A percentile compares a stretch with the other conserved stretches of the same genome.
These are phyloP conservation scores for Erebia ligea DNA, from an alignment of 2,888 invertebrate species.

Conservation along the genomic window DNA sequence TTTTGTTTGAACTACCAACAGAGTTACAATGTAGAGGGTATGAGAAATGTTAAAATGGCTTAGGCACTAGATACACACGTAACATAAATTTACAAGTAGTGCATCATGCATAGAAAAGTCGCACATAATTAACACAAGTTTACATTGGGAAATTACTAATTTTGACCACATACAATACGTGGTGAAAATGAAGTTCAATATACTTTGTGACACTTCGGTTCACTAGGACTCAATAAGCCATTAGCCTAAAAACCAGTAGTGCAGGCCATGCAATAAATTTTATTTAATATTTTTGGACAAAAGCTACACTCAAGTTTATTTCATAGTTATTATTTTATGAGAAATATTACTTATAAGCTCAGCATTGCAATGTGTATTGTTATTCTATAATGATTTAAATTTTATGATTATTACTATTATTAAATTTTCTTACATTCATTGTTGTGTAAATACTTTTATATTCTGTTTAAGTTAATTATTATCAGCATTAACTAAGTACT, in stretches of 20 bases:
- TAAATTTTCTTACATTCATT: conserved; percentile 61
- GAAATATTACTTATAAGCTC: conserved; percentile 42
- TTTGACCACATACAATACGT: not conserved
- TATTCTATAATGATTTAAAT: conserved; percentile 62
- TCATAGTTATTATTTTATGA: conserved; percentile 47
- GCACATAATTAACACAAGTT: no score
- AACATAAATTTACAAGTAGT: no score
- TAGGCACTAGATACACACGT: no score
- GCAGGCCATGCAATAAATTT: conserved; percentile 44
- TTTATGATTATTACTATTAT: conserved; percentile 57
- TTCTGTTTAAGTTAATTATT: conserved; percentile 68
- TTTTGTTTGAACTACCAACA: no score
- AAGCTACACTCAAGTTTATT: conserved; percentile 39
- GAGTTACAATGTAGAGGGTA: no score
- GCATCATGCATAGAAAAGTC: no score
- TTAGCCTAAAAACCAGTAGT: conserved; percentile 37
- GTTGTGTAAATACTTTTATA: conserved; percentile 78
- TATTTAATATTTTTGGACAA: conserved; percentile 27
- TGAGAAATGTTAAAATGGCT: no score
- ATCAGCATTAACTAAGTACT: conserved; percentile 59
- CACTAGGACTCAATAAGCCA: not conserved
- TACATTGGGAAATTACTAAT: no score
- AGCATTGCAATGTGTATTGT: conserved; percentile 52
- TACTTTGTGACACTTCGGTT: not conserved
- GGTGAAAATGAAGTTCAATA: not conserved